Evolutionary conservation across 2,888 invertebrate species (phyloP).

Genomic region (Lasioglossum zephyrum): DNA sequence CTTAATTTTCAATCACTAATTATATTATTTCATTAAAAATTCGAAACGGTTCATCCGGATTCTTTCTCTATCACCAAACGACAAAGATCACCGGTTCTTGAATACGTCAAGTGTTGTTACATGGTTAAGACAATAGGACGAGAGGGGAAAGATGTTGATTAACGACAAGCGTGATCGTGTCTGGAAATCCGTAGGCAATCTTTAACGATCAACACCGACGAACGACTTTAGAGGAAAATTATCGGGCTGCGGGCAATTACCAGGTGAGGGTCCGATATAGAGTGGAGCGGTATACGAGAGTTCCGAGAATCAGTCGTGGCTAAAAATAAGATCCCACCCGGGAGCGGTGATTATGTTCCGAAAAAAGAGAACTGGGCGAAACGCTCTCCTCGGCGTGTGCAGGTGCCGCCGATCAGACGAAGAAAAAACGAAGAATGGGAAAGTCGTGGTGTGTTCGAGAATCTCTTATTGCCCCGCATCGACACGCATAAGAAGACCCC

Average conservation of each 20-base stretch:
- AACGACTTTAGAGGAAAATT: constrained; percentile 77
- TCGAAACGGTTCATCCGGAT: neutral
- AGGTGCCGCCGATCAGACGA: constrained; percentile 67
- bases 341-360: constrained; percentile 82
- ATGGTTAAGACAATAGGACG: neutral
- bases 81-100: neutral
- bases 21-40: neutral
- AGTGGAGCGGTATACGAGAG: constrained; percentile 69
- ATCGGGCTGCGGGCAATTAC: constrained; percentile 80
- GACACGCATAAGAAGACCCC: constrained; percentile 28
- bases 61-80: neutral
- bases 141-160: neutral
- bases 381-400: constrained; percentile 67
- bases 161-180: constrained; percentile 19
- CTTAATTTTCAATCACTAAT: neutral
- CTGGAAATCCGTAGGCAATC: constrained; percentile 50
- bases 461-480: constrained; percentile 49
- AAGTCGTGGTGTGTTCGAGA: constrained; percentile 40
- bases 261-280: constrained; percentile 70
- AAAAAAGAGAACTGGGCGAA: constrained; percentile 76
- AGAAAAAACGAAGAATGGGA: constrained; percentile 50
- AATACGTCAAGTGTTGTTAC: neutral
- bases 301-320: constrained; percentile 81
- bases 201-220: constrained; percentile 78
- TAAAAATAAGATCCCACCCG: constrained; percentile 84